These are phyloP conservation scores for Neopelma chrysocephalum DNA, from an alignment of 2,797 vertebrate species.

Conservation along the genomic window DNA sequence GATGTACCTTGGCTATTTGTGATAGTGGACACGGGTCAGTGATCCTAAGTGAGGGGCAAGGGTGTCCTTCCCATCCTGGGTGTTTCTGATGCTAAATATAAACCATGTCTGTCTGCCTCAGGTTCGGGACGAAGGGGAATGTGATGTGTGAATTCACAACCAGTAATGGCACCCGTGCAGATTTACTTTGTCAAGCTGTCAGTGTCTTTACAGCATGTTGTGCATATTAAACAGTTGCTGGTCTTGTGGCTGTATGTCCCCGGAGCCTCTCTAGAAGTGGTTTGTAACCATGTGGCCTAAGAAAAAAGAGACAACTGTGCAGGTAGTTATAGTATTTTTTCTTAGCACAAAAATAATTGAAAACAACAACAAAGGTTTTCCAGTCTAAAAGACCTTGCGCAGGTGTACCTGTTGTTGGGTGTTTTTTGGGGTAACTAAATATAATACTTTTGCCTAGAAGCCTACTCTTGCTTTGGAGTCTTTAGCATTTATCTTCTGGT, in stretches of 20 bases:
- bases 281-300: neutral
- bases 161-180: neutral
- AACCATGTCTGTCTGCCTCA: neutral
- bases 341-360: neutral
- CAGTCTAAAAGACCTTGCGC: neutral
- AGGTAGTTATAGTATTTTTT: neutral
- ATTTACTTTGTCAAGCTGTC: neutral
- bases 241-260: rapidly evolving
- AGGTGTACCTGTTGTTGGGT: rapidly evolving
- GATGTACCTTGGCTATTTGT: neutral
- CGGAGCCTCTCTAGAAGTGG: rapidly evolving
- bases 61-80: neutral
- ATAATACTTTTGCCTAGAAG: neutral
- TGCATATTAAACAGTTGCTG: neutral
- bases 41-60: neutral
- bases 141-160: neutral
- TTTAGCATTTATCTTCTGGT: neutral
- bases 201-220: neutral
- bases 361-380: neutral
- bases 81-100: neutral
- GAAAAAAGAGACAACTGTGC: neutral
- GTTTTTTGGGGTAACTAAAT: rapidly evolving
- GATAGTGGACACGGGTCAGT: neutral
- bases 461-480: neutral
- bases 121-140: neutral